Base-by-base conservation (phyloP, 2,888 invertebrate species). In the Plagodis pulveraria region DNA sequence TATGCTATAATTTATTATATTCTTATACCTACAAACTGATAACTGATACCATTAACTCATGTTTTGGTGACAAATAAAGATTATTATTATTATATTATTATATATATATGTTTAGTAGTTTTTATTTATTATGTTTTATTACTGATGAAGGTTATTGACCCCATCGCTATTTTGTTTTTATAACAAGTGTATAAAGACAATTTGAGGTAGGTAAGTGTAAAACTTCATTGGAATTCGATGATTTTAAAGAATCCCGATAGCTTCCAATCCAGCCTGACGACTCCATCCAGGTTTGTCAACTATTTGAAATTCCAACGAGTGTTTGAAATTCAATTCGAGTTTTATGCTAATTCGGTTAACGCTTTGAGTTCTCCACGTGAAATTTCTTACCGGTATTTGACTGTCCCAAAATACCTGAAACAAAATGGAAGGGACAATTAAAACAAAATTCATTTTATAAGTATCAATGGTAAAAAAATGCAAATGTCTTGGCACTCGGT, bases 331-430 rank as follows among this genome's bases (percentile, higher is more conserved):
- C 81, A 82, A 84, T 73, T 81, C 73, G 75, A 74, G 70, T 84
- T 86, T 86, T 81, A 86, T 84, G 82, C 72, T 79, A 86, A 86
- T 80, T 77, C 67, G 62, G 56, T 67, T 72, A 60, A 56, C 65
- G 62, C 61, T 72, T 71, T 63, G 73, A 78, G 64, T 71, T 79
- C 66, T 64, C 58, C 61, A 69, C 67, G 62, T 65, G 65, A 56
- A 64, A 65, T 74, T 72, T 64, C 87, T 87, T 86, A 87, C 89
- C 84, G 79, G 70, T 72, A 71, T 76, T 34, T 62, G 66, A 70
- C 57, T 80, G 74, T 84, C 85, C 79, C 80, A 89, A 89, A 91
- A 91, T 91, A 91, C 91, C 91, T 91, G 91, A 45, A 91, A 91
- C 78, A 84, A 77, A 77, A 70, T 63, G 44, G 51, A 71, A 72